phyloP scores from a whole-genome alignment of 2,113 vertebrate genomes.

The Vicugna pacos region DNA sequence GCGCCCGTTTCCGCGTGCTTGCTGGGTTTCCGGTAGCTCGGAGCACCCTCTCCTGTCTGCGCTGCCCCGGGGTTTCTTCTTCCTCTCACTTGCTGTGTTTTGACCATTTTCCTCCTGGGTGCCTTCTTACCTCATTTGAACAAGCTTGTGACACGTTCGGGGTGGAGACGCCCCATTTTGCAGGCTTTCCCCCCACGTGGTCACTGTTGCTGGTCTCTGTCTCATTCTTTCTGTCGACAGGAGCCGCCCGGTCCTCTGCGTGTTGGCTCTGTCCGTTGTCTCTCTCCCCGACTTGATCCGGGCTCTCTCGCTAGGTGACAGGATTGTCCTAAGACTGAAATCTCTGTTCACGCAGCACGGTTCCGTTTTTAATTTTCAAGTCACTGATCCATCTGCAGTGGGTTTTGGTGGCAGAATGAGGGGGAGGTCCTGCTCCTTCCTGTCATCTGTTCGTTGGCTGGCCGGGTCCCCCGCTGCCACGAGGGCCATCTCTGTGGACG shows the following conservation, averaged over 20 bases:
- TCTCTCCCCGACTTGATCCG: background rate
- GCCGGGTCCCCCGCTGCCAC: no score
- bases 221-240: background rate
- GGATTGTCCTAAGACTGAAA: background rate
- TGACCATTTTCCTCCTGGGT: background rate
- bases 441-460: background rate
- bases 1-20: rapidly evolving
- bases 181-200: background rate
- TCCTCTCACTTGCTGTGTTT: background rate
- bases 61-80: background rate
- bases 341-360: background rate
- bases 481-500: background rate
- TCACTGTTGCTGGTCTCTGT: background rate
- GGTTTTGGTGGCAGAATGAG: background rate
- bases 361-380: background rate
- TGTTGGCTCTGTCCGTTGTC: background rate
- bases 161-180: background rate
- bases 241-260: no score
- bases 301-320: background rate
- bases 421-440: background rate
- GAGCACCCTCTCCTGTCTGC: background rate
- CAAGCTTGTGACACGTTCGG: rapidly evolving
- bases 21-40: background rate
- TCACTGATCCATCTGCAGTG: background rate
- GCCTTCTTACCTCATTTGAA: background rate